phyloP scores from a whole-genome alignment of 2,888 invertebrate genomes.

The Frankliniella fusca region DNA sequence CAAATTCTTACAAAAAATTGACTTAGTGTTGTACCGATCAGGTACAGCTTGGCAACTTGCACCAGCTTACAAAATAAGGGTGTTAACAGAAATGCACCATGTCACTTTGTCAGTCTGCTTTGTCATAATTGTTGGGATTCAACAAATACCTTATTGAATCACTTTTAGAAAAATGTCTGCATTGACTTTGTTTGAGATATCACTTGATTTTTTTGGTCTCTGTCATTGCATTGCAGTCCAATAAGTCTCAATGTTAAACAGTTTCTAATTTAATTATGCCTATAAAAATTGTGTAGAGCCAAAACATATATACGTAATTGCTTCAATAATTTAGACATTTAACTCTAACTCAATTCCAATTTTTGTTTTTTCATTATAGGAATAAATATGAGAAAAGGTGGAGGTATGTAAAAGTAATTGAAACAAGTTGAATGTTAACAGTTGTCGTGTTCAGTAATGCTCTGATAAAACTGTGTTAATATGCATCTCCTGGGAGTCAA shows the following conservation, averaged over 20 bases:
- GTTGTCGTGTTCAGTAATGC: slow-evolving; percentile 29
- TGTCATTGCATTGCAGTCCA: too few relatives aligned
- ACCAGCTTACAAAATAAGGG: neutral
- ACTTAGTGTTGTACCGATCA: slow-evolving; percentile 2
- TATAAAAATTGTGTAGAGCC: neutral
- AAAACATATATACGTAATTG: neutral
- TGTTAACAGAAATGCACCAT: neutral
- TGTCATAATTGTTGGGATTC: neutral
- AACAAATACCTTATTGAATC: too few relatives aligned
- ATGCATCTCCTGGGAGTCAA: neutral
- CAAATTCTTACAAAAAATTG: neutral
- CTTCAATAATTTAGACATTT: too few relatives aligned
- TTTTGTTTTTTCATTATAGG: slow-evolving; percentile 54
- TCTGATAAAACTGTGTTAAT: slow-evolving; percentile 25
- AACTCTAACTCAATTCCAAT: slow-evolving; percentile 7
- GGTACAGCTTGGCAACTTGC: neutral
- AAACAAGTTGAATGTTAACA: slow-evolving; percentile 32
- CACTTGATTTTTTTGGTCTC: too few relatives aligned
- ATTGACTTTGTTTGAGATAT: too few relatives aligned
- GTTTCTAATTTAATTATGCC: too few relatives aligned
- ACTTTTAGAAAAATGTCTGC: too few relatives aligned
- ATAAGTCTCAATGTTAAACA: too few relatives aligned
- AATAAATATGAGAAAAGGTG: slow-evolving; percentile 71
- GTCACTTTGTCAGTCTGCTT: neutral
- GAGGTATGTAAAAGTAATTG: slow-evolving; percentile 57